Evolutionary conservation across 1,140 invertebrate genomes (phyloP).

Genomic region (Drosophila truncata): DNA sequence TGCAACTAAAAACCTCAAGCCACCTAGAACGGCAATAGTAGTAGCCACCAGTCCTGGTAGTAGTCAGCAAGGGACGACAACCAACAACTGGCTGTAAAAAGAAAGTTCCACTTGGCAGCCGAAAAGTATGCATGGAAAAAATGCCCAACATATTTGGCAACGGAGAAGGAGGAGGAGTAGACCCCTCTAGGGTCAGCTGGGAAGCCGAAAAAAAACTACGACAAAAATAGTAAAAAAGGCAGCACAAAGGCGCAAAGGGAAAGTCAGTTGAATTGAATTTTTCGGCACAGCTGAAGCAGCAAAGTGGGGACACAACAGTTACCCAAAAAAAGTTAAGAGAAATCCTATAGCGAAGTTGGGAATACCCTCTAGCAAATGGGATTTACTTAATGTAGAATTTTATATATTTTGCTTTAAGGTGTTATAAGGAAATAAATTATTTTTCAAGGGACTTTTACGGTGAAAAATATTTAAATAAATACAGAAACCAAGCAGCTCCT

Average conservation of each 20-base stretch:
- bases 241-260: conserved; percentile 68
- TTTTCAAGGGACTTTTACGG: neutral
- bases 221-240: conserved; percentile 34
- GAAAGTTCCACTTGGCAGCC: conserved; percentile 63
- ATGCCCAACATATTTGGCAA: conserved; percentile 76
- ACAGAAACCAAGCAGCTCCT: neutral
- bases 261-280: conserved; percentile 77
- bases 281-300: conserved; percentile 69
- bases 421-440: neutral
- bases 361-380: conserved; percentile 22
- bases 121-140: conserved; percentile 79
- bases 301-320: conserved; percentile 61
- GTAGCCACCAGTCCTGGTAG: conserved; percentile 7
- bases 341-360: neutral
- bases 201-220: conserved; percentile 17
- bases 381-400: neutral
- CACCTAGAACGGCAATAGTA: conserved; percentile 59
- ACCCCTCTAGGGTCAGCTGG: conserved; percentile 39
- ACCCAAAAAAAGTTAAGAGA: conserved; percentile 12
- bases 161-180: neutral
- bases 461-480: neutral
- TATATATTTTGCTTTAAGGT: too few relatives aligned
- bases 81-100: conserved; percentile 37
- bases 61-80: conserved; percentile 18
- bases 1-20: conserved; percentile 80